Conservation (phyloP, 2,888 invertebrate species). For the Cerastoderma edule region DNA sequence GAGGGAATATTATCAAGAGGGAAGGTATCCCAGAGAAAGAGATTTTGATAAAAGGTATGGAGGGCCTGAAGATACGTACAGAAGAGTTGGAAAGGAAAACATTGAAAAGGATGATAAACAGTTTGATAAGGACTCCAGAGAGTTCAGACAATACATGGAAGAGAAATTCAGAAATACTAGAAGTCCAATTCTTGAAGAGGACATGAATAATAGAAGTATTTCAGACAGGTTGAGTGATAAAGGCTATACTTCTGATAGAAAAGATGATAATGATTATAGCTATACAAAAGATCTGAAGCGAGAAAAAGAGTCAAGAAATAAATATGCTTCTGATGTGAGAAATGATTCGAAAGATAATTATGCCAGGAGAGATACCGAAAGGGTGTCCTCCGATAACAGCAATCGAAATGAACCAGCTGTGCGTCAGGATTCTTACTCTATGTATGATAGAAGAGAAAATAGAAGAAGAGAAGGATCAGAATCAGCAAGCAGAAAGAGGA, state of each 20-base stretch:
- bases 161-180: constrained; percentile 13
- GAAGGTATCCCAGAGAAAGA: constrained; percentile 7
- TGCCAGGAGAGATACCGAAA: no score
- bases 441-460: not conserved
- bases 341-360: no score
- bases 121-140: constrained; percentile 8
- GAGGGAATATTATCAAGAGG: not conserved
- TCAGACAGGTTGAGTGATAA: no score
- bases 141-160: constrained; percentile 4
- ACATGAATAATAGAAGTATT: not conserved
- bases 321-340: no score
- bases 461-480: not conserved
- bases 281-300: no score
- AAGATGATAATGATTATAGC: no score
- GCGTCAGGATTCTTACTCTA: not conserved
- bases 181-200: not conserved
- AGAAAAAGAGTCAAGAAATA: no score
- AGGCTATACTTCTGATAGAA: not conserved
- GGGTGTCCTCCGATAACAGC: no score
- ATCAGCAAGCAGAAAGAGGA: constrained; percentile 11
- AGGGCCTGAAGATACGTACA: not conserved
- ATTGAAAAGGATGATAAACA: not conserved
- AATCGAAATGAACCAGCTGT: no score
- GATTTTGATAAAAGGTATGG: not conserved
- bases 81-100: not conserved